Evolutionary conservation across 2,113 vertebrate species (phyloP), one percentile per base, ranked within the genome.

Genomic region (Xenus cinereus): DNA sequence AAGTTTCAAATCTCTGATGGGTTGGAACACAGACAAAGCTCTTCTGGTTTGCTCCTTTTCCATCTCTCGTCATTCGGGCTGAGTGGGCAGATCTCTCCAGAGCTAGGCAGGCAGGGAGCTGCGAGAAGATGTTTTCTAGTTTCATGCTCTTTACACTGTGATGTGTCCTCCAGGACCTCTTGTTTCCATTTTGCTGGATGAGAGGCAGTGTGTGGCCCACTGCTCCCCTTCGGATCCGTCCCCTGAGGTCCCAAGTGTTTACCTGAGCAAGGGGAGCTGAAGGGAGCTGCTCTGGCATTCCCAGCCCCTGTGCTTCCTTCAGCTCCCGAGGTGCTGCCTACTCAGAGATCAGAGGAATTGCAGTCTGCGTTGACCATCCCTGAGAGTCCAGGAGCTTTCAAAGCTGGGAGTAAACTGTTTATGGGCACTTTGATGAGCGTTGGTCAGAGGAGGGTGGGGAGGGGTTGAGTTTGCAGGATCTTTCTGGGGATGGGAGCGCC

Each of bases 51-150:
- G 48, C 67, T 95, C 78, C 90, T 95, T 83, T 73, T 64, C 63
- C 54, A 10, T 26, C 45, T 80, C 88, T 94, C 68, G 13, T 39
- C 75, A 84, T 83, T 45, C 0, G 6, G 80, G 80, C 80, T 71
- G 92, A 96, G 93, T 89, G 95, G 93, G 78, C 85, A 92, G 95
- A 94, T 83, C 71, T 73, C 84, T 95, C 89, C 6, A 14, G 91
- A 83, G 74, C 28, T 32, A 56, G 69, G 63, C 67, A 59, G 67
- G 71, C 74, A 87, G 71, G 84, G 75, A 94, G 28, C 76, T 89
- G 79, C 0, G 1, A 89, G 77, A 73, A 41, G 79, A 53, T 90
- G 83, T 73, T 96, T 76, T n/a, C 87, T 51, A 7, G 32, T 96
- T 96, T 94, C 82, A 90, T 4, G 43, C 82, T 93, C 75, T 80